Conservation (phyloP, 2,888 invertebrate species). For the Drosophila phalerata region DNA sequence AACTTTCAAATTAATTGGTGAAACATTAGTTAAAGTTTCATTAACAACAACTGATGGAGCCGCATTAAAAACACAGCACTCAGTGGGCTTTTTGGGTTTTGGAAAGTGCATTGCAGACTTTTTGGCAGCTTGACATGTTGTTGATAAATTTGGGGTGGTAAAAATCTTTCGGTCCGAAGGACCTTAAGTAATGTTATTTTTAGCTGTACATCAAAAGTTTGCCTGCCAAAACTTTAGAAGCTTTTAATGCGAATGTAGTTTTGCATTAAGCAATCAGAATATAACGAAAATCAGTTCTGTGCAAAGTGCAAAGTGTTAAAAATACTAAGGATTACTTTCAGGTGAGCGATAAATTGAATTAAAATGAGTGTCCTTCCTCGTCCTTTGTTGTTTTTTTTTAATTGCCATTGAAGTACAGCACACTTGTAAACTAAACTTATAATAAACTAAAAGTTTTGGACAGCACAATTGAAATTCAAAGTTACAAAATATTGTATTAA, state of each 20-base stretch:
- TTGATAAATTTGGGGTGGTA: constrained; percentile 50
- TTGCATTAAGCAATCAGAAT: constrained; percentile 43
- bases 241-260: constrained; percentile 64
- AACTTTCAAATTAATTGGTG: constrained; percentile 15
- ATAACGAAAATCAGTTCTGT: constrained; percentile 17
- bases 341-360: constrained; percentile 69
- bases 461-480: constrained; percentile 9
- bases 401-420: constrained; percentile 36
- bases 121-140: constrained; percentile 76
- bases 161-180: constrained; percentile 16
- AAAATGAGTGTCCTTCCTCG: constrained; percentile 59
- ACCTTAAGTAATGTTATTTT: constrained; percentile 64
- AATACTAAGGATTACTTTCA: constrained; percentile 54
- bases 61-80: constrained; percentile 17
- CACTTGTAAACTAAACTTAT: constrained; percentile 6
- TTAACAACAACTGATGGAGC: constrained; percentile 42
- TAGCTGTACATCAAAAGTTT: constrained; percentile 54
- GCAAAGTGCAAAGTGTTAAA: constrained; percentile 32
- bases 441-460: constrained; percentile 9
- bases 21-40: constrained; percentile 34
- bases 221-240: constrained; percentile 33
- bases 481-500: too few relatives aligned
- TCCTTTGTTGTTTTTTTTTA: constrained; percentile 40
- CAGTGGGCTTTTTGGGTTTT: constrained; percentile 9
- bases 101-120: constrained; percentile 48